These are phyloP conservation scores for Orius laevigatus DNA, from an alignment of 1,140 invertebrate genomes.

Conservation along the genomic window DNA sequence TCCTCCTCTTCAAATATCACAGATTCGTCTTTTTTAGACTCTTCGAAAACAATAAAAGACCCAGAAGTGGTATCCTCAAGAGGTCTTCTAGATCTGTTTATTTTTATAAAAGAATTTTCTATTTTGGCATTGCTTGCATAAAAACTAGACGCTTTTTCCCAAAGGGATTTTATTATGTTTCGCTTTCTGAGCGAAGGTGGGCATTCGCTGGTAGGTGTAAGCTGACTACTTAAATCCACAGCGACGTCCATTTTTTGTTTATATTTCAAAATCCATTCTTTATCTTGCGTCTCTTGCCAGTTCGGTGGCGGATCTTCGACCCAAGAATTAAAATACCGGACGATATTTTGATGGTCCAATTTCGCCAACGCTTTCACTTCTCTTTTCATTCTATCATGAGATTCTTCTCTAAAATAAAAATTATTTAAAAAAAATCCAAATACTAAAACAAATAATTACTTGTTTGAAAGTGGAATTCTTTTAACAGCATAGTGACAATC, in stretches of 20 bases:
- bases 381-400: conserved; percentile 70
- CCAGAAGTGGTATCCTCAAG: conserved; percentile 10
- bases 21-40: conserved; percentile 18
- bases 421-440: conserved; percentile 8
- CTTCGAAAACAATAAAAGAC: conserved; percentile 25
- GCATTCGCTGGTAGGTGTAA: conserved; percentile 15
- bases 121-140: background rate
- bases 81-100: too few species aligned
- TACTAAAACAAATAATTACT: conserved; percentile 32
- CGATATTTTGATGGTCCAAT: conserved; percentile 87
- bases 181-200: conserved; percentile 1
- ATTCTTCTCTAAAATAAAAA: conserved; percentile 40
- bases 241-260: conserved; percentile 13
- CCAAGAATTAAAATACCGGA: conserved; percentile 90
- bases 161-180: conserved; percentile 12
- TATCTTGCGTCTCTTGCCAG: conserved; percentile 73
- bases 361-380: conserved; percentile 89
- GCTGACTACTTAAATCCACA: conserved; percentile 15
- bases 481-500: conserved; percentile 91
- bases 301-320: conserved; percentile 71
- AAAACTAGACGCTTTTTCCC: conserved; percentile 14
- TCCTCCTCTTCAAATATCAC: too few species aligned
- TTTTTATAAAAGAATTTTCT: conserved; percentile 1
- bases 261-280: conserved; percentile 34
- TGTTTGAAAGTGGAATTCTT: conserved; percentile 72